Evolutionary conservation across 53 echinoderm and acorn worm genomes (phyloP), one percentile per base, ranked within the genome.

Genomic region (Actinopyga echinites): DNA sequence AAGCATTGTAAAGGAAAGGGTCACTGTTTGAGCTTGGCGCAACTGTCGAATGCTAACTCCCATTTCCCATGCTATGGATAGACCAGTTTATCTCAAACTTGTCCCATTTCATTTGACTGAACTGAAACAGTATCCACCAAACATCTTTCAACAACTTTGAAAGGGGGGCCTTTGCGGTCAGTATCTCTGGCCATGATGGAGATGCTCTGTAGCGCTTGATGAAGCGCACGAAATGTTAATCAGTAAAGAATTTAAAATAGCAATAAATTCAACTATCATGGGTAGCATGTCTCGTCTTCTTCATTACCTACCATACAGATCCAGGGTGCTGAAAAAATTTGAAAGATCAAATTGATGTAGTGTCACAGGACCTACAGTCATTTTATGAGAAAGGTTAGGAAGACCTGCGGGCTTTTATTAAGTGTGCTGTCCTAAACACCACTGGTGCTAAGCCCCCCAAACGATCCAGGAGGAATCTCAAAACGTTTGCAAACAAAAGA

Each of bases 171-270:
- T 92, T 92, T 79, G 92, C 86, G 35, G 75, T 65, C 32, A 92
- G 62, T 64, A 88, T 89, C 17, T 71, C 42, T 42, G 92, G 92
- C 28, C 43, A 43, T 36, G 64, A 55, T 78, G 82, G 75, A 30
- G 75, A 30, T 68, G 68, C 4, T 85, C 81, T 78, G 92, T 92
- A 5, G 89, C 83, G 3, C 35, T 89, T 4, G 92, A 88, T 77
- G 88, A 91, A 53, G 80, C 85, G 1, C 91, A 91, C 59, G 91
- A 91, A 42, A 91, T 91, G 88, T 6, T 85, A 17, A 88, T 92
- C 4, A 92, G 87, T 49, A 87, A 61, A 56, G 83, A 86, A 23
- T 68, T 79, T 24, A 84, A 91, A 65, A 91, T 87, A 84, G 80
- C 87, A 17, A 65, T 91, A 10, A 83, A 67, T 26, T 23, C 49